Conservation (phyloP, 2,113 vertebrate species). For the Oryzias curvinotus region DNA sequence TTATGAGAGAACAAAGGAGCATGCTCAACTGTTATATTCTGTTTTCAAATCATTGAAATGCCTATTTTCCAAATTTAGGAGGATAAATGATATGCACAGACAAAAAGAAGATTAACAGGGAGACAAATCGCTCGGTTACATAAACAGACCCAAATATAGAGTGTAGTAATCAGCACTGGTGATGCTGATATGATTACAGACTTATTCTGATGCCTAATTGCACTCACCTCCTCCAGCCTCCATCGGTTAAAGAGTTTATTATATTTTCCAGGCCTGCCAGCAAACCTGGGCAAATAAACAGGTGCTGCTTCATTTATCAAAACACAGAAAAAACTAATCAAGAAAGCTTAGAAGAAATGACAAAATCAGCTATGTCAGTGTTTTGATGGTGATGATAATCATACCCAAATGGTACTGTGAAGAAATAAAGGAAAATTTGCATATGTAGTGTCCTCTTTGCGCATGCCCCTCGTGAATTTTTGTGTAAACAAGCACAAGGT, state of each 20-base stretch:
- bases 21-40: slow-evolving; percentile 11
- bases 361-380: background rate
- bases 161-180: slow-evolving; percentile 15
- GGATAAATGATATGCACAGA: slow-evolving; percentile 33
- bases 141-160: slow-evolving; percentile 29
- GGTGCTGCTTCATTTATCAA: slow-evolving; percentile 47
- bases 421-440: slow-evolving; percentile 18
- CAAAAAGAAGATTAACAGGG: slow-evolving; percentile 21
- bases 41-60: slow-evolving; percentile 35
- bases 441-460: slow-evolving; percentile 24
- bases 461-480: slow-evolving; percentile 19
- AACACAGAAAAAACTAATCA: slow-evolving; percentile 27
- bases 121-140: slow-evolving; percentile 25
- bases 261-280: slow-evolving; percentile 96
- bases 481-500: slow-evolving; percentile 31
- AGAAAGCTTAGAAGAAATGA: slow-evolving; percentile 19
- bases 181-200: slow-evolving; percentile 32
- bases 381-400: too few species aligned
- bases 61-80: slow-evolving; percentile 35
- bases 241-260: slow-evolving; percentile 98
- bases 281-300: slow-evolving; percentile 84
- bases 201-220: slow-evolving; percentile 6
- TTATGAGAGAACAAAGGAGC: slow-evolving; percentile 6
- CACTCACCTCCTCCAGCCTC: slow-evolving; percentile 95
- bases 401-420: slow-evolving; percentile 2